phyloP scores from a whole-genome alignment of 1,140 invertebrate genomes.

The Pristionchus pacificus region DNA sequence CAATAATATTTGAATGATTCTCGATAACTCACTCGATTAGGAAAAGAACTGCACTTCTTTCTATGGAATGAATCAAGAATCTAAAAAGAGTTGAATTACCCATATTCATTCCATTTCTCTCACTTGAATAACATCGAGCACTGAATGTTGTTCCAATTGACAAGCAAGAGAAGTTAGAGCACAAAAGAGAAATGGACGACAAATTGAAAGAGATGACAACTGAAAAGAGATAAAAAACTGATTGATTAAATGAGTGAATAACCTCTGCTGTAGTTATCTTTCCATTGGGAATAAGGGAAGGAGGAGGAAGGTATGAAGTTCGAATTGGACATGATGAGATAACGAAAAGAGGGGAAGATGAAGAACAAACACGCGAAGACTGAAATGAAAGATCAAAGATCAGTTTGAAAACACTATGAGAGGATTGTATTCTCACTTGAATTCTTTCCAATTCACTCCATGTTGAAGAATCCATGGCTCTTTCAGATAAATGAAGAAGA shows the following conservation, averaged over 20 bases:
- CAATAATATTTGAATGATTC: too few relatives aligned
- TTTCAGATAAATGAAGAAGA: slow-evolving; percentile 35
- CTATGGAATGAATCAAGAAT: too few relatives aligned
- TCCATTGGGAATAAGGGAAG: slow-evolving; percentile 39
- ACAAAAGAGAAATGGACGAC: slow-evolving; percentile 37
- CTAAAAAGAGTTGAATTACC: too few relatives aligned
- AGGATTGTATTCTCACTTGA: slow-evolving; percentile 39
- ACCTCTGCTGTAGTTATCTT: neutral
- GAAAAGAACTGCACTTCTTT: too few relatives aligned
- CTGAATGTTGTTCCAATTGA: slow-evolving; percentile 52
- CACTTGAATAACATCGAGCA: too few relatives aligned
- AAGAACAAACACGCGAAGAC: neutral
- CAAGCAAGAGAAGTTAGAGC: slow-evolving; percentile 54
- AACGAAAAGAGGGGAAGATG: neutral
- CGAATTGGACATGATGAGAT: slow-evolving; percentile 8
- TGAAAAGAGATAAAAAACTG: neutral
- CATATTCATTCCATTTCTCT: too few relatives aligned
- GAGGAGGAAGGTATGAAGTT: slow-evolving; percentile 18
- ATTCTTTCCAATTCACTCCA: slow-evolving; percentile 51
- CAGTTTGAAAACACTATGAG: slow-evolving; percentile 40
- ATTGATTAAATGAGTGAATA: neutral
- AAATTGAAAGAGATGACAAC: slow-evolving; percentile 18
- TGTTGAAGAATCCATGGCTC: slow-evolving; percentile 41
- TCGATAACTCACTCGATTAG: too few relatives aligned
- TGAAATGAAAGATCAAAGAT: slow-evolving; percentile 32